phyloP scores from a whole-genome alignment of 2,797 vertebrate species.

The Esox lucius region DNA sequence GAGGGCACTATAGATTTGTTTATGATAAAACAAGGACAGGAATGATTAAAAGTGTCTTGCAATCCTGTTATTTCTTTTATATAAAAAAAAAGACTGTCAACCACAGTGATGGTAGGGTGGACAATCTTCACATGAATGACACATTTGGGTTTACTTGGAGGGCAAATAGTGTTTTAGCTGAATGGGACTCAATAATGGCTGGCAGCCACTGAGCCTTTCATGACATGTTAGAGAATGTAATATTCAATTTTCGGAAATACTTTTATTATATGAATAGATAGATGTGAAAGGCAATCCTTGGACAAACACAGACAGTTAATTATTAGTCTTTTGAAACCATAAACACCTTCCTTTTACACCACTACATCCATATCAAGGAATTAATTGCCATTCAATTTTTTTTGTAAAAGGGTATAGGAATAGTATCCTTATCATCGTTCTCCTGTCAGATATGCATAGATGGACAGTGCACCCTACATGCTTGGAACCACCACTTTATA shows the following conservation, averaged over 20 bases:
- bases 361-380: not conserved
- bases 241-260: slow-evolving; percentile 48
- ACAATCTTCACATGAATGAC: slow-evolving; percentile 53
- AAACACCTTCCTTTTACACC: not conserved
- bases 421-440: not conserved
- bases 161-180: slow-evolving; percentile 66
- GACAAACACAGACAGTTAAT: not conserved
- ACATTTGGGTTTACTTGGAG: slow-evolving; percentile 67
- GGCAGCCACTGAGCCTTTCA: slow-evolving; percentile 56
- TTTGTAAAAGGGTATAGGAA: not conserved
- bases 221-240: slow-evolving; percentile 51
- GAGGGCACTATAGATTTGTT: slow-evolving; percentile 21
- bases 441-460: slow-evolving; percentile 2
- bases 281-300: slow-evolving; percentile 21
- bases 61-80: slow-evolving; percentile 47
- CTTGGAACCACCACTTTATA: not conserved
- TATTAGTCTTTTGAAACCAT: not conserved
- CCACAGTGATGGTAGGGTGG: not conserved
- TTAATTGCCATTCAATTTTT: not conserved
- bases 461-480: not conserved
- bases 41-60: slow-evolving; percentile 29
- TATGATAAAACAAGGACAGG: slow-evolving; percentile 31
- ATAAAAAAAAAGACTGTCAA: slow-evolving; percentile 40
- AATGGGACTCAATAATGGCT: slow-evolving; percentile 64
- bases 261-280: slow-evolving; percentile 26